Percentiles rank a stretch among this genome's conserved stretches.
Evolutionary conservation across 2,797 vertebrate species (phyloP).

Genomic region (Threskiornis aethiopicus): DNA sequence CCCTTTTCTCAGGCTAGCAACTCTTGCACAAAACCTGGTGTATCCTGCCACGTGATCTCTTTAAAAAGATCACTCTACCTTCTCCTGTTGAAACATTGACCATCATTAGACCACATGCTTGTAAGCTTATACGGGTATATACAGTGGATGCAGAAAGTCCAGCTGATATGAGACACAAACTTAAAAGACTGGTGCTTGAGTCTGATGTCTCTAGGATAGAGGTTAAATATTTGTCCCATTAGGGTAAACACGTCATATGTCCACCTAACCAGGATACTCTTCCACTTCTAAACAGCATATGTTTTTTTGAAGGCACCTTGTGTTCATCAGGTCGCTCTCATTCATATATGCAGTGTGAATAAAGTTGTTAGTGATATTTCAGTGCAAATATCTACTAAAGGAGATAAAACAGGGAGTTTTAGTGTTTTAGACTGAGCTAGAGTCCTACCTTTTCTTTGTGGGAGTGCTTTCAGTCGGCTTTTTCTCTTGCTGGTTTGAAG

Average conservation of each 20-base stretch:
- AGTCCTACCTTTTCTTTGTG: constrained; percentile 75
- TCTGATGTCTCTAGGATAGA: background rate
- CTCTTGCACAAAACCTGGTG: background rate
- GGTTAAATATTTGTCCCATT: background rate
- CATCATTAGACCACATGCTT: background rate
- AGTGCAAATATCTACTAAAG: background rate
- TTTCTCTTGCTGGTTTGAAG: constrained; percentile 68
- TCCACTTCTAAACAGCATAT: background rate
- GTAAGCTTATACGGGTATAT: background rate
- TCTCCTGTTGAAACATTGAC: background rate
- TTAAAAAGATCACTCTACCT: background rate
- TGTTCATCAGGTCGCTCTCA: background rate
- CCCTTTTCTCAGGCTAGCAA: background rate
- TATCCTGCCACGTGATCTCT: background rate
- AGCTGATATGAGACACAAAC: background rate
- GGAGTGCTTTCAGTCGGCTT: constrained; percentile 64
- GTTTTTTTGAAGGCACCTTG: background rate
- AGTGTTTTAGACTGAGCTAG: background rate
- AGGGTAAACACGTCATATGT: background rate
- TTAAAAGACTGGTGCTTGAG: background rate
- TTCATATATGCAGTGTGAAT: background rate
- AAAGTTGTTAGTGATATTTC: background rate
- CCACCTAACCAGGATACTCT: background rate
- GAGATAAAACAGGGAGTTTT: background rate
- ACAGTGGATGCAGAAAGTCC: background rate